Evolutionary conservation across 2,797 vertebrate genomes (phyloP), one percentile per base, ranked within the genome.

Genomic region (Chromobotia macracanthus): DNA sequence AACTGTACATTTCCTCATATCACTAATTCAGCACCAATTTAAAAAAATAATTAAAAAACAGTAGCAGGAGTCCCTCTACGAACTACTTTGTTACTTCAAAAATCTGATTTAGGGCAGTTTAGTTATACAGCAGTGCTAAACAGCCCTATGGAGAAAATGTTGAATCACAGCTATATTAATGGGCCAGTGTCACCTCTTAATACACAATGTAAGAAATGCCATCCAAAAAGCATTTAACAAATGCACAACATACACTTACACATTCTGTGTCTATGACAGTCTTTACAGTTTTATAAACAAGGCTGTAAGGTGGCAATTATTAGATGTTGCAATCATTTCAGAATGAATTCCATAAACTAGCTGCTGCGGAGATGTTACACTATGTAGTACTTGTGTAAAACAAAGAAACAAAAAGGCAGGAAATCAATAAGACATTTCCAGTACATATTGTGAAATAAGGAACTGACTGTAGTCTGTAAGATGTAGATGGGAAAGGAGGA

Each of bases 1-100:
- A 55, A 76, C 56, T 66, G 16, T 76, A 61, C 2, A 79, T 75
- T 66, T 71, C 50, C 31, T 64, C 51, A 51, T 61, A 53, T 19
- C 28, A 67, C 63, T 50, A 67, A 53, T 74, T 63, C 58, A 80
- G 77, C 83, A 74, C 55, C 69, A 67, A 56, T 66, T 55, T 13
- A 12, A 56, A 69, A 46, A 50, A 31, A 31, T 16, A 61, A 61
- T 53, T 11, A 63, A 18, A 64, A 31, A 13, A 41, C 65, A 75
- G 35, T 7, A 38, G 10, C 2, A 38, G 31, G 10, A 64, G 10
- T 66, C 8, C 6, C 41, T 58, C 21, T 31, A 25, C n/a, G 46
- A 65, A 60, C 51, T 6, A 51, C 55, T n/a, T 61, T 11, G 60
- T 63, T 63, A 50, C 66, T 35, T 28, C 9, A n/a, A 51, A 21